Base-by-base conservation (phyloP, 1,140 invertebrate genomes). In the Drosophila serrata region DNA sequence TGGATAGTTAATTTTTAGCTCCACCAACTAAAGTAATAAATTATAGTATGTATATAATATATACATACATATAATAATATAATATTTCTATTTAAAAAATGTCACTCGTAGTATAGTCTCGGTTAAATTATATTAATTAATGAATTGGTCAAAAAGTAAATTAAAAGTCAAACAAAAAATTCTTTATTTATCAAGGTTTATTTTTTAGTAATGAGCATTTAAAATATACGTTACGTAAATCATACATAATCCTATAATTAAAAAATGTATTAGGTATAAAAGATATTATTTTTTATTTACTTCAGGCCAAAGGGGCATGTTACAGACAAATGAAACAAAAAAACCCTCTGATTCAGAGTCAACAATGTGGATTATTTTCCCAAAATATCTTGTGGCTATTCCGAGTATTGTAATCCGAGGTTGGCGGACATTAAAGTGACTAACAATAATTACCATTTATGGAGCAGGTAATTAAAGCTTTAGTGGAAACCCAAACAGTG, bases 401-500 rank as follows among this genome's bases (percentile, higher is more conserved):
- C 29, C 65, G 4, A 24, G 42, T 46, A 58, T 6, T 19, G 24
- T 31, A 57, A 31, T 8, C 6, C 35, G 22, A 39, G 3, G 29
- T 33, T 15, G 39, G 19, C 9, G 3, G n/a, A 13, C 8, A 40
- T 12, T 11, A 48, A 48, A 70, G 24, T 72, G 68, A 70, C 51
- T 72, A 72, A 72, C 42, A n/a, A 12, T 33, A 46, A 72, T 33
- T n/a, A 29, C 69, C 69, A 49, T 49, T 72, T 72, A 72, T 29
- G 68, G 65, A 29, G 39, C 43, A 17, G n/a, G 51, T 70, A 72
- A 72, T 72, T 72, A 59, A 55, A 46, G 24, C 8, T 4, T 4
- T 24, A n/a, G 69, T 40, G 40, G 57, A 86, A 80, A 53, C 40
- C 48, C 58, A 67, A 46, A 15, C 13, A 42, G 60, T 51, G 24